phyloP scores from a whole-genome alignment of 1,140 invertebrate species.

The Myzus persicae region DNA sequence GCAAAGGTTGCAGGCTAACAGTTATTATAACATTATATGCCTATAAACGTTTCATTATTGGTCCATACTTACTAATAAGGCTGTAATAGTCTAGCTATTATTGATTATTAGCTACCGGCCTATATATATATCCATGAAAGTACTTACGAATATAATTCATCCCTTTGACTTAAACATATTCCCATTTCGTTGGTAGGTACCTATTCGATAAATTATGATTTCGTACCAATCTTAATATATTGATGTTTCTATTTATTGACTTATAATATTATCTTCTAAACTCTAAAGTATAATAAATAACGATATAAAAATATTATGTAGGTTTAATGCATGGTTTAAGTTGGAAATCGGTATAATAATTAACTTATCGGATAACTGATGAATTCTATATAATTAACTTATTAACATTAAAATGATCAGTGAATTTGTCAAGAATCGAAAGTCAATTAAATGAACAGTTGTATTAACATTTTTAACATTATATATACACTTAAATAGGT shows the following conservation, averaged over 20 bases:
- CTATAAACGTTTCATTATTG: not conserved
- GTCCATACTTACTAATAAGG: not conserved
- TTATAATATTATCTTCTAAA: too few species aligned
- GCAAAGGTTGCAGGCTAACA: too few species aligned
- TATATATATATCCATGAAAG: not conserved
- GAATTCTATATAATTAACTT: not conserved
- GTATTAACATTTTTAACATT: not conserved
- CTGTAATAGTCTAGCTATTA: not conserved
- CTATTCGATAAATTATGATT: not conserved
- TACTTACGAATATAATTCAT: not conserved
- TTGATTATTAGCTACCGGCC: not conserved
- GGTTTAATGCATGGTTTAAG: not conserved
- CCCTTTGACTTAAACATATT: not conserved
- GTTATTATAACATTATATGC: too few species aligned
- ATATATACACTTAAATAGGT: not conserved
- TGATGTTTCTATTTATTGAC: not conserved
- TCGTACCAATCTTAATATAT: not conserved
- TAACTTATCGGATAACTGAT: not conserved
- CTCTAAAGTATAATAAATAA: too few species aligned
- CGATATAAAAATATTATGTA: not conserved
- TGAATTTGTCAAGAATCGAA: not conserved
- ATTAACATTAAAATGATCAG: not conserved
- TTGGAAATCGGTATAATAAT: not conserved
- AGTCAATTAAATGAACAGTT: conserved; percentile 9
- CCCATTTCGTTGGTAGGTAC: too few species aligned